Percentiles rank a stretch among this genome's conserved stretches.
Evolutionary conservation across 64 coral and sea anemone species (phyloP).

Genomic region (Porites lutea): DNA sequence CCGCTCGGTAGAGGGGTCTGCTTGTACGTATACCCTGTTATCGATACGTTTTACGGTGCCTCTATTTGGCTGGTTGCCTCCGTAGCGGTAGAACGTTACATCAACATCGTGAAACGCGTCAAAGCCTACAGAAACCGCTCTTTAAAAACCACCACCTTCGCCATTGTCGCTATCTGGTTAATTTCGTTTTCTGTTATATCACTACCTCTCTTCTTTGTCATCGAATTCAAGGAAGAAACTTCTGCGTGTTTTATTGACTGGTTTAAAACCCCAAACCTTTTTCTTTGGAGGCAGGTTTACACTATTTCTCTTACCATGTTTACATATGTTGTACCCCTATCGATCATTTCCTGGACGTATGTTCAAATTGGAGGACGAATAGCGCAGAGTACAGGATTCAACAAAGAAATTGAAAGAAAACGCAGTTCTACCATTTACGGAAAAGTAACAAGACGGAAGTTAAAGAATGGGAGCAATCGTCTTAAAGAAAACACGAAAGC

Average conservation of each 20-base stretch:
- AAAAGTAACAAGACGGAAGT: not conserved
- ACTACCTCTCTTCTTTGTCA: constrained; percentile 68
- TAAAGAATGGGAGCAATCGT: not conserved
- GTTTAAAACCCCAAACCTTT: not conserved
- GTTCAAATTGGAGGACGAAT: constrained; percentile 46
- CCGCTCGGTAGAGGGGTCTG: constrained; percentile 71
- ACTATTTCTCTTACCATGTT: constrained; percentile 37
- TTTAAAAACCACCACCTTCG: constrained; percentile 1
- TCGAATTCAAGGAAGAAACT: constrained; percentile 46
- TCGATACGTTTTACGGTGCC: constrained; percentile 74
- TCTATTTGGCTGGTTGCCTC: constrained; percentile 80
- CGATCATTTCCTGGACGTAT: constrained; percentile 49
- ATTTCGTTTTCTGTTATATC: constrained; percentile 50
- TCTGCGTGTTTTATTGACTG: constrained; percentile 23
- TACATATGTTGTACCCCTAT: constrained; percentile 72
- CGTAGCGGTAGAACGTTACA: constrained; percentile 79
- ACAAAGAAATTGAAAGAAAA: constrained; percentile 36
- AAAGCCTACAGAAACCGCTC: no score
- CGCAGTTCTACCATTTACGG: not conserved
- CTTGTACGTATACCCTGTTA: constrained; percentile 57
- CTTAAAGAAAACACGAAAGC: constrained; percentile 68
- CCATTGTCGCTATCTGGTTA: constrained; percentile 41
- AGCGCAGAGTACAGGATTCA: constrained; percentile 59
- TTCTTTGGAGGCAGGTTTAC: constrained; percentile 44
- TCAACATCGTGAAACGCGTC: constrained; percentile 49